Evolutionary conservation across 1,140 invertebrate species (phyloP).

Genomic region (Ridgeia piscesae): DNA sequence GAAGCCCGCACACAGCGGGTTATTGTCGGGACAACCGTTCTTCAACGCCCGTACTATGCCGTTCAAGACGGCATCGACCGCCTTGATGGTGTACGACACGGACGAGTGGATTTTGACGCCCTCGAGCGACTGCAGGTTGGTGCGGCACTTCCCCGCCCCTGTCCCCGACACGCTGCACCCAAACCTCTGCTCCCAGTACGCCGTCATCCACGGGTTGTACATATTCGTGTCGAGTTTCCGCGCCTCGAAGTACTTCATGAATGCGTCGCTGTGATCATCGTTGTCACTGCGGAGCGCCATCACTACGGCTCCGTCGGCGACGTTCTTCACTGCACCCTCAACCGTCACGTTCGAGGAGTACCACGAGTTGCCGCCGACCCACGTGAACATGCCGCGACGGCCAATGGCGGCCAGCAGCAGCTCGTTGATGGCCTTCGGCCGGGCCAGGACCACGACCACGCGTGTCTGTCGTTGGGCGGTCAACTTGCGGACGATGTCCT

Average conservation of each 20-base stretch:
- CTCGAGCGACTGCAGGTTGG: neutral
- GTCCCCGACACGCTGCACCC: slow-evolving; percentile 23
- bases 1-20: slow-evolving; percentile 34
- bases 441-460: slow-evolving; percentile 19
- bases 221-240: slow-evolving; percentile 35
- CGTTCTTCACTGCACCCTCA: slow-evolving; percentile 66
- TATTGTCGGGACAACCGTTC: slow-evolving; percentile 26
- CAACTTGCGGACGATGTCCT: slow-evolving; percentile 11
- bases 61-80: slow-evolving; percentile 38
- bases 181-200: slow-evolving; percentile 44
- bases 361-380: slow-evolving; percentile 74
- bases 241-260: slow-evolving; percentile 22
- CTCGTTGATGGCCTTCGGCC: neutral
- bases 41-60: slow-evolving; percentile 34
- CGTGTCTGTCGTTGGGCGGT: neutral
- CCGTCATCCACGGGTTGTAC: slow-evolving; percentile 36
- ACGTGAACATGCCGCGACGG: slow-evolving; percentile 61
- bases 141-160: neutral
- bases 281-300: slow-evolving; percentile 61
- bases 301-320: slow-evolving; percentile 72
- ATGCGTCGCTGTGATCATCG: neutral
- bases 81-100: slow-evolving; percentile 35
- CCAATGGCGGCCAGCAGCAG: slow-evolving; percentile 6
- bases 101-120: neutral
- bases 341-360: slow-evolving; percentile 70